These are phyloP conservation scores for Poliocrania exsul DNA, from an alignment of 2,797 vertebrate genomes.

Conservation along the genomic window DNA sequence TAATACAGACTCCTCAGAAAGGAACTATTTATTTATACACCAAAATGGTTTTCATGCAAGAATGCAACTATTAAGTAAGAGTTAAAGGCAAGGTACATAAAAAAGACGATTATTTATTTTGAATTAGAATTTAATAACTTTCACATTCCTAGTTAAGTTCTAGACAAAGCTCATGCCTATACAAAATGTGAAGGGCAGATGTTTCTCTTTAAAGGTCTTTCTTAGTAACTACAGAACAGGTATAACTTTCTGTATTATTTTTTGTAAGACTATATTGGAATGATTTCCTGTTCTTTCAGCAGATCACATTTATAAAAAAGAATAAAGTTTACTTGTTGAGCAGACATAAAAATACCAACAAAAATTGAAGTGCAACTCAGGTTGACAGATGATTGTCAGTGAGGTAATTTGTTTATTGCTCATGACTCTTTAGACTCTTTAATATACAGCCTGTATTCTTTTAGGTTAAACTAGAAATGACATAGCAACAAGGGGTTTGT, in stretches of 20 bases:
- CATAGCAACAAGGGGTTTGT: not conserved
- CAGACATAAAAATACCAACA: not conserved
- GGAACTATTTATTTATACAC: not conserved
- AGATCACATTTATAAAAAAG: not conserved
- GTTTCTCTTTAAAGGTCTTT: not conserved
- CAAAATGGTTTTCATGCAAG: not conserved
- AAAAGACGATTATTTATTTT: not conserved
- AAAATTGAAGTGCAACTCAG: not conserved
- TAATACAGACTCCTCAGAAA: not conserved
- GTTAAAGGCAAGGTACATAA: not conserved
- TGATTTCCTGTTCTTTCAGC: not conserved
- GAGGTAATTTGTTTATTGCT: not conserved
- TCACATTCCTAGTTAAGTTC: not conserved
- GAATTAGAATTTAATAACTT: not conserved
- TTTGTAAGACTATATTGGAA: not conserved
- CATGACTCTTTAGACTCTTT: not conserved
- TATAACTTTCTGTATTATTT: not conserved
- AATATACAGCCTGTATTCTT: not conserved
- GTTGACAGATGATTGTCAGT: not conserved
- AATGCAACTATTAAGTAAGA: not conserved
- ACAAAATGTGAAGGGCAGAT: not conserved
- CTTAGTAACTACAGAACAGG: not conserved
- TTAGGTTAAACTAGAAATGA: not conserved
- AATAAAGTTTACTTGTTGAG: not conserved
- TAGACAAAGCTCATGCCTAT: not conserved